Evolutionary conservation across 2,888 invertebrate genomes (phyloP).

Genomic region (Camponotus fellah): DNA sequence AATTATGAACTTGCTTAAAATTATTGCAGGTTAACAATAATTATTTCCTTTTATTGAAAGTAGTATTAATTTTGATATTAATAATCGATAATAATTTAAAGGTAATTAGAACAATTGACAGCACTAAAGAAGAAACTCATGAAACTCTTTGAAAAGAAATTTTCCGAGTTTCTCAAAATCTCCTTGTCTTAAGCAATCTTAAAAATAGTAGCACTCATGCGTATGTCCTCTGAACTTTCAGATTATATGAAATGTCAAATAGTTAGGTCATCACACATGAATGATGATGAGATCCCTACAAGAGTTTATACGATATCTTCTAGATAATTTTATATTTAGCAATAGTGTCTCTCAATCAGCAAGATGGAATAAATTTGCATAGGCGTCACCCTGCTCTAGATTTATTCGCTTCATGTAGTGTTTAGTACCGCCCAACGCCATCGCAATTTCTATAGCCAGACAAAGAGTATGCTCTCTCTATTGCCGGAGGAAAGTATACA

Average conservation of each 20-base stretch:
- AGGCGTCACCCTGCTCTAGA: slow-evolving; percentile 13
- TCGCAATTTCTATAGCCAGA: background rate
- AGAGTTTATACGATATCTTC: slow-evolving; percentile 25
- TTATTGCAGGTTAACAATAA: background rate
- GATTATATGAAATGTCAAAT: slow-evolving; percentile 37
- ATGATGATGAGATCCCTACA: slow-evolving; percentile 31
- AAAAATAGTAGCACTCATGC: slow-evolving; percentile 20
- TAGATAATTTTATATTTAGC: slow-evolving; percentile 27
- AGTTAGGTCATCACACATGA: background rate
- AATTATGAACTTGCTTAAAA: background rate
- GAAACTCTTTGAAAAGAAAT: background rate
- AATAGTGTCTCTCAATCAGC: slow-evolving; percentile 18
- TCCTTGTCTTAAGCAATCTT: background rate
- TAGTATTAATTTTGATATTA: background rate
- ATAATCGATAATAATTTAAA: background rate
- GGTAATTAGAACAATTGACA: background rate
- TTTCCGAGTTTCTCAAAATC: background rate
- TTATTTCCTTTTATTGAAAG: background rate
- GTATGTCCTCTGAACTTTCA: slow-evolving; percentile 44
- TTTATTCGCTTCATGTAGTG: slow-evolving; percentile 34
- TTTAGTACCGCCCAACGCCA: slow-evolving; percentile 10
- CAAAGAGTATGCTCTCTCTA: background rate
- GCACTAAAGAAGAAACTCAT: background rate
- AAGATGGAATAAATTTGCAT: slow-evolving; percentile 49
- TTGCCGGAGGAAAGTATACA: background rate